Evolutionary conservation across 2,113 vertebrate species (phyloP).

Genomic region (Ibidorhyncha struthersii): DNA sequence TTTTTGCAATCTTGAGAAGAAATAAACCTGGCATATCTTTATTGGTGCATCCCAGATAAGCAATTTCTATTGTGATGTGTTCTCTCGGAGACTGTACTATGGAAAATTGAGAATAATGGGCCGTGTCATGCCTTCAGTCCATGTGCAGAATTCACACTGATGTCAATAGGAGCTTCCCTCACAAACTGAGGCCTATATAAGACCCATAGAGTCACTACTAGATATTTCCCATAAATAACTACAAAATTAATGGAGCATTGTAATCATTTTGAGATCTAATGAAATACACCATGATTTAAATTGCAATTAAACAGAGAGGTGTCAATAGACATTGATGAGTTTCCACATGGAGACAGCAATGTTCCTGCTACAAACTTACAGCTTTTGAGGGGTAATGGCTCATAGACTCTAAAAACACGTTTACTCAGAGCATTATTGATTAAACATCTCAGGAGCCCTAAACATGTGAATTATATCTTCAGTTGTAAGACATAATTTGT

Average conservation of each 20-base stretch:
- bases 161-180: constrained; percentile 27
- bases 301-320: constrained; percentile 62
- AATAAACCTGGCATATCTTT: constrained; percentile 27
- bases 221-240: constrained; percentile 53
- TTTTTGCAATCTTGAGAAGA: neutral
- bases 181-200: neutral
- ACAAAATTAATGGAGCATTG: constrained; percentile 67
- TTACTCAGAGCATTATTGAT: constrained; percentile 8
- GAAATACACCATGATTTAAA: constrained; percentile 59
- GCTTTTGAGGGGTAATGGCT: constrained; percentile 15
- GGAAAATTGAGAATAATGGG: constrained; percentile 69
- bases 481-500: neutral
- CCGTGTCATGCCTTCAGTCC: constrained; percentile 43
- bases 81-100: constrained; percentile 13
- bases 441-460: constrained; percentile 8
- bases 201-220: constrained; percentile 26
- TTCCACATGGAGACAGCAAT: constrained; percentile 14
- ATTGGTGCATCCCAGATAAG: constrained; percentile 33
- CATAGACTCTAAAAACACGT: neutral
- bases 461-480: neutral
- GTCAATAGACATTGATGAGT: constrained; percentile 48
- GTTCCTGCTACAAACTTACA: neutral
- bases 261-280: constrained; percentile 69
- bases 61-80: constrained; percentile 54
- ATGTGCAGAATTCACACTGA: constrained; percentile 41